Evolutionary conservation across 2,888 invertebrate genomes (phyloP), one percentile per base, ranked within the genome.

Genomic region (Mayetiola destructor): DNA sequence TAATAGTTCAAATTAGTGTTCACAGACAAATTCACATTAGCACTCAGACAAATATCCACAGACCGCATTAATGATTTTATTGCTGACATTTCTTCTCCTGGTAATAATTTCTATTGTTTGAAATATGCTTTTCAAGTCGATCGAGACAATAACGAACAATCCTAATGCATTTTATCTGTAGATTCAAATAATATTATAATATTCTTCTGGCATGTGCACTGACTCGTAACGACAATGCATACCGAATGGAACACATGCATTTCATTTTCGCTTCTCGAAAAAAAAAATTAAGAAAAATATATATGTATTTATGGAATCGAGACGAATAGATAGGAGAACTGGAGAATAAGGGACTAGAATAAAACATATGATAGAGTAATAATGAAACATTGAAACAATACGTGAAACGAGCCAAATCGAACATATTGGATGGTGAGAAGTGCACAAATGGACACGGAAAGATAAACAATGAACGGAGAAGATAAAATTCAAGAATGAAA

Each of bases 371-470:
- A 48, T 48, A 48, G 23, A 48, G 27, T 23, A 42, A 42, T 42
- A 42, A 42, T 48, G 48, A 12, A 48, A 48, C 48, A 48, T 48
- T 48, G 48, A 48, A 48, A 48, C 48, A 48, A 48, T 48, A 48
- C 48, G 48, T 48, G 48, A 48, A 48, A 16, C 48, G 27, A 48
- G 27, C 27, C 48, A 48, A 48, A 48, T 27, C 10, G 40, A 40
- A 40, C 40, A 48, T 48, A 48, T 48, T 48, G 48, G 48, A 48
- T 48, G 48, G 48, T 48, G 48, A 48, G 48, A 48, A 48, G 27
- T 9, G 48, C 23, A 48, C 48, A 48, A 48, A 48, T 48, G 48
- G 48, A 48, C 48, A 48, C 14, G 48, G 27, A 23, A 23, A 48
- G 27, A 27, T 27, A 48, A 48, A 48, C 48, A 48, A 48, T 27